Base-by-base conservation (phyloP, 2,797 vertebrate genomes). In the Spea hammondii region DNA sequence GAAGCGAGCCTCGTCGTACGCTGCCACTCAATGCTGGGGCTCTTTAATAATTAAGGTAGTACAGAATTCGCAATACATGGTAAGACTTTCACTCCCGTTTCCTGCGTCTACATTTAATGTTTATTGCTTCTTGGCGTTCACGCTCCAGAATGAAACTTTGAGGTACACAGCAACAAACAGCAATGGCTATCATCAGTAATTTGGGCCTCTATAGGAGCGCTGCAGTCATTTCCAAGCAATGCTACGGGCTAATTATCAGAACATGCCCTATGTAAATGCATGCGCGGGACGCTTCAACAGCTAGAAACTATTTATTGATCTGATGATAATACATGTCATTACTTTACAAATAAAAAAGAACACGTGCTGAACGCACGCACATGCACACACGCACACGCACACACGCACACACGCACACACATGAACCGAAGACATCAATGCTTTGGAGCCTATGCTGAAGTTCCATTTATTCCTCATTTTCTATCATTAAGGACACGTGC, bases 151-250 rank as follows among this genome's bases (percentile, higher is more conserved):
- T 12, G 2, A 17, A 62, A 62, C n/a, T 62, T 17, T 3, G 32
- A 53, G 59, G 59, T 17, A 62, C n/a, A 62, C 59, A 62, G 59
- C 9, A 48, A 67, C 46, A 67, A 1, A 65, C 64, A 47, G 64
- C 64, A 65, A 8, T 10, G 45, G 11, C 64, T 46, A 65, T 14
- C 8, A 65, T 13, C 64, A 45, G 64, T 45, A 45, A 65, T 65
- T 3, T 5, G 64, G 45, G 32, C 11, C 64, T 46, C 65, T 11
- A 47, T 67, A 67, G 46, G 65, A 67, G 49, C 49, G 49, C 65
- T 49, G 47, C 65, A 67, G 65, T 47, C 8, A 67, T 67, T 67
- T 47, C 47, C 13, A 67, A 5, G 65, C 65, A 67, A 6, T 67
- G 65, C 45, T 47, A 45, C 11, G 64, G 9, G 44, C 6, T n/a